Evolutionary conservation across 2,888 invertebrate genomes (phyloP), one percentile per base, ranked within the genome.

Genomic region (Melanostoma scalare): DNA sequence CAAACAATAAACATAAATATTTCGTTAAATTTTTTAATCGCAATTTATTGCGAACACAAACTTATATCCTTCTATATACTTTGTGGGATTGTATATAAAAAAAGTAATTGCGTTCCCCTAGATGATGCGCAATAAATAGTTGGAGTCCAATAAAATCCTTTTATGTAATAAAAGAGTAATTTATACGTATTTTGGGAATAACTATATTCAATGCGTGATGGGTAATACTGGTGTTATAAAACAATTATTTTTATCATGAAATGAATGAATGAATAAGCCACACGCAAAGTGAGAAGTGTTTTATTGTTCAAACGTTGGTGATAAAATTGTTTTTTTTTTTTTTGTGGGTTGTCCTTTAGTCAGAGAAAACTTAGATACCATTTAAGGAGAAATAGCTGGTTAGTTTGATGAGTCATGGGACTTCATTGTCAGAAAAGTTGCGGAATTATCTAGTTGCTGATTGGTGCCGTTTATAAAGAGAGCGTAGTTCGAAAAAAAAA

Each of bases 41-140:
- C 6, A 52, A 79, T 79, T 75, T 84, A 84, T 84, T 65, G 44
- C 31, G 50, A 38, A 69, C 0, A 48, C 30, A 50, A 48, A 48
- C 2, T 6, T 4, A 3, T n/a, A 0, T 50, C 9, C 2, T 20
- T 2, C 42, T 20, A 1, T 20, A 20, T 42, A 8, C 10, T 4
- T 30, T 40, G 20, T 8, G 3, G 31, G 35, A 30, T 8, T 48
- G 10, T 67, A 60, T 52, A 50, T 73, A 42, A 56, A 61, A 65
- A 55, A 74, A 42, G 35, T 9, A 10, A 30, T 42, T 56, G 61
- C 44, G 50, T 58, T 67, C 48, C 52, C 6, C 44, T 50, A 65
- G 58, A 10, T 36, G 30, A 60, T 53, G 36, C 6, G 50, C 48
- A 50, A 68, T 74, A 74, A 74, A 74, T 58, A 65, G 69, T 52